Percentiles rank a stretch among this genome's conserved stretches.
Evolutionary conservation across 2,888 invertebrate genomes (phyloP).

Genomic region (Crematogaster levior): DNA sequence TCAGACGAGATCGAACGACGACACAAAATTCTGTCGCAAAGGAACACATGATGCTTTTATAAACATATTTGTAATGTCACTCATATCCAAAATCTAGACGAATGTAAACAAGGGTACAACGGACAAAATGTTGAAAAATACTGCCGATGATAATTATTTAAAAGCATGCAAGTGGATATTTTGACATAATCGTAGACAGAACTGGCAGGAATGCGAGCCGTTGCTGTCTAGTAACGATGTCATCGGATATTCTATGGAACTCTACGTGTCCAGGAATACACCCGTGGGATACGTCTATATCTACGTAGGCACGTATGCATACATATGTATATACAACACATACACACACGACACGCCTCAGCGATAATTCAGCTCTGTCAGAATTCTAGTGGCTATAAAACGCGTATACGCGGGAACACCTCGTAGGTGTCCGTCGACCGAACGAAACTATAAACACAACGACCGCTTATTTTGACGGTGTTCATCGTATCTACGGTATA

Average conservation of each 20-base stretch:
- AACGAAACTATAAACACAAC: slow-evolving; percentile 66
- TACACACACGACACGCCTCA: slow-evolving; percentile 2
- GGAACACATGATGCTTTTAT: slow-evolving; percentile 56
- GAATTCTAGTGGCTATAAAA: slow-evolving; percentile 67
- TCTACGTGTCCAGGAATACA: slow-evolving; percentile 46
- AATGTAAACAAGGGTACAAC: not conserved
- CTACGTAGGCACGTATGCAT: not conserved
- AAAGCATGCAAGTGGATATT: slow-evolving; percentile 55
- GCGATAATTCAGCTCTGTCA: slow-evolving; percentile 68
- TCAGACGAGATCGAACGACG: not conserved
- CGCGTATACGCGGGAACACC: slow-evolving; percentile 55
- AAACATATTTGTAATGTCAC: slow-evolving; percentile 51
- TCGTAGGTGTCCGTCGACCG: slow-evolving; percentile 60
- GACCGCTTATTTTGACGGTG: slow-evolving; percentile 65
- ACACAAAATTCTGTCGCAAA: not conserved
- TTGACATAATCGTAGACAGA: slow-evolving; percentile 52
- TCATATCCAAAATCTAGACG: not conserved
- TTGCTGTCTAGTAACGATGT: slow-evolving; percentile 36
- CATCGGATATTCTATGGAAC: slow-evolving; percentile 56
- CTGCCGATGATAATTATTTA: slow-evolving; percentile 55
- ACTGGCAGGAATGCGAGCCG: not conserved
- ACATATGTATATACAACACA: not conserved
- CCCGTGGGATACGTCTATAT: slow-evolving; percentile 35
- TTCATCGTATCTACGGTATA: slow-evolving; percentile 11
- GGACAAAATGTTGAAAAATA: slow-evolving; percentile 51